Evolutionary conservation across 1,140 invertebrate genomes (phyloP), one percentile per base, ranked within the genome.

Genomic region (Lethrus apterus): DNA sequence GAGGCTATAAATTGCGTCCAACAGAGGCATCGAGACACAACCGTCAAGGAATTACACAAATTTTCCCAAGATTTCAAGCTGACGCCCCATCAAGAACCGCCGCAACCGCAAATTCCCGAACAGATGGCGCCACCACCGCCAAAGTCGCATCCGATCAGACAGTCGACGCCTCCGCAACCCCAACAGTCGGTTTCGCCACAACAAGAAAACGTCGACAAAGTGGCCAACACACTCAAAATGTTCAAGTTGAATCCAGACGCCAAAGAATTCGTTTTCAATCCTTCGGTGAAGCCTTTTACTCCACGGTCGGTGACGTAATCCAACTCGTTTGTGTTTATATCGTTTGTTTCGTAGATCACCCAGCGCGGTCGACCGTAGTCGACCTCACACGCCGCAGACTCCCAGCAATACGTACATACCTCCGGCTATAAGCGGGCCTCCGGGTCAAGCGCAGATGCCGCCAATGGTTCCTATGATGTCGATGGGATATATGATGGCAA

Each of bases 241-340:
- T 89, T 84, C 13, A 89, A 78, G 1, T 71, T 91, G 21, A 91
- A 91, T 75, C 87, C 88, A 20, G 84, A 91, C 64, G 87, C 87
- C 13, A 91, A 91, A 68, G 86, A 89, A 70, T 91, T 90, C 70
- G 70, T 75, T 10, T 70, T 80, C 36, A 92, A 91, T 75, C 88
- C 88, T 14, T 83, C 83, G 58, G 80, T 85, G 15, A 91, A 90
- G 62, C 76, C 85, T 4, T 93, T 92, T 64, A 84, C 83, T 49
- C 86, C 87, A n/a, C 55, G 64, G 59, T 62, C 48, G 34, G 50
- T 51, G 11, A 19, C 18, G 10, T 20, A 18, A 8, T 35, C 24
- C 7, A 26, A 26, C n/a, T 26, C 24, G 5, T 26, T 26, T n/a
- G 5, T 7, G n/a, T 26, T 26, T 7, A 26, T 7, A 26, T 7